Percentiles rank a stretch among this genome's conserved stretches.
Evolutionary conservation across 2,888 invertebrate genomes (phyloP).

Genomic region (Caenorhabditis sp.): DNA sequence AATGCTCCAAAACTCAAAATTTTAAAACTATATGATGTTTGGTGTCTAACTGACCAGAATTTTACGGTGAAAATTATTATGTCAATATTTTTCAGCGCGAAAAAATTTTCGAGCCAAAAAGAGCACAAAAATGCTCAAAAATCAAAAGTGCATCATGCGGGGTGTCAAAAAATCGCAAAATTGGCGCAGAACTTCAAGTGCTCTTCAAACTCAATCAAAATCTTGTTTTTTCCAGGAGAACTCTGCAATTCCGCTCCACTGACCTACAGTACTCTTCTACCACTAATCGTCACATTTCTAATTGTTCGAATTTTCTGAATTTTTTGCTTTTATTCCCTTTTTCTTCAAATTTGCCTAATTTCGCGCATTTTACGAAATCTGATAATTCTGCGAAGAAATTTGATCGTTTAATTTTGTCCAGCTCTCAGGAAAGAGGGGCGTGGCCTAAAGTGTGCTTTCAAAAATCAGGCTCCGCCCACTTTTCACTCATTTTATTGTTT

Average conservation of each 20-base stretch:
- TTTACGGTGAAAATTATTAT: neutral
- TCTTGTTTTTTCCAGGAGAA: slow-evolving; percentile 19
- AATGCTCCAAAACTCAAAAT: neutral
- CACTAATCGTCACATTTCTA: slow-evolving; percentile 9
- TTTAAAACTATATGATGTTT: neutral
- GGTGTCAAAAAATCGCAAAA: neutral
- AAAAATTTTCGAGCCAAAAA: too few relatives aligned
- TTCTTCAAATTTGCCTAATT: slow-evolving; percentile 23
- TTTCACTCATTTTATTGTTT: neutral
- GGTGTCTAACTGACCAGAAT: neutral
- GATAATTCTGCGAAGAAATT: neutral
- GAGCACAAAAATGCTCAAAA: too few relatives aligned
- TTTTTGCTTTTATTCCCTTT: slow-evolving; percentile 12
- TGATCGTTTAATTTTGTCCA: neutral
- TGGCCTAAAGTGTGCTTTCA: neutral
- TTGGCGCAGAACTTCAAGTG: too few relatives aligned
- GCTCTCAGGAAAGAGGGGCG: neutral
- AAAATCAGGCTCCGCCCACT: neutral
- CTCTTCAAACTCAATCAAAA: neutral
- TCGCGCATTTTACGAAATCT: slow-evolving; percentile 7
- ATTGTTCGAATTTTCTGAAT: slow-evolving; percentile 10
- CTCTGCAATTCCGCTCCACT: slow-evolving; percentile 20
- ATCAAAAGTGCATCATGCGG: neutral
- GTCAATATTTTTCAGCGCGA: too few relatives aligned
- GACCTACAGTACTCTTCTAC: neutral